Conservation (phyloP, 2,113 vertebrate genomes). For the Psephotus haematonotus region DNA sequence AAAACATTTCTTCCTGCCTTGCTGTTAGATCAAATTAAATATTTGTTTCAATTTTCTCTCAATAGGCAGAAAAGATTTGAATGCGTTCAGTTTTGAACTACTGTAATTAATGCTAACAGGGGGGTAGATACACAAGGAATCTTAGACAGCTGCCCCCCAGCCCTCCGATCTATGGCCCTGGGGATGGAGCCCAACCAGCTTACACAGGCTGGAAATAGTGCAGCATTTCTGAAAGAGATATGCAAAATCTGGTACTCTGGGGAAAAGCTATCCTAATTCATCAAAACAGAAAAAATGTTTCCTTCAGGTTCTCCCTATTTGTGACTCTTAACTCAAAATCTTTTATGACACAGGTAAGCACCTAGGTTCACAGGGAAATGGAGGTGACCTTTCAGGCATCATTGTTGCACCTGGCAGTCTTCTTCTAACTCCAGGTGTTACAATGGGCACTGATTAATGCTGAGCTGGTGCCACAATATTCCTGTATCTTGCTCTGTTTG, state of each 20-base stretch:
- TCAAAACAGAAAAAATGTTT: neutral
- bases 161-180: rapidly evolving
- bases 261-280: neutral
- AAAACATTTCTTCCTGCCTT: neutral
- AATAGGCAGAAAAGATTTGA: neutral
- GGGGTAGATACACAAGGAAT: neutral
- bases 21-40: neutral
- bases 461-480: neutral
- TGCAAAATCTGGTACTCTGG: neutral
- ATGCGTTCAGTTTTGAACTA: neutral
- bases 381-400: neutral
- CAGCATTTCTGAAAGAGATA: neutral
- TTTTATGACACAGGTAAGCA: neutral
- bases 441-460: neutral
- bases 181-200: neutral
- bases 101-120: neutral
- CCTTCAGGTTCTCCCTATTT: neutral
- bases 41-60: neutral
- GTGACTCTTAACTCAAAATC: neutral
- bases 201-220: neutral
- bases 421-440: neutral
- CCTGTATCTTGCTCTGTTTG: neutral
- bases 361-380: rapidly evolving
- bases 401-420: neutral
- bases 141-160: neutral